Percentiles rank a stretch among this genome's conserved stretches.
Conservation (phyloP, 1,140 invertebrate genomes). For the Trichonephila clavata region DNA sequence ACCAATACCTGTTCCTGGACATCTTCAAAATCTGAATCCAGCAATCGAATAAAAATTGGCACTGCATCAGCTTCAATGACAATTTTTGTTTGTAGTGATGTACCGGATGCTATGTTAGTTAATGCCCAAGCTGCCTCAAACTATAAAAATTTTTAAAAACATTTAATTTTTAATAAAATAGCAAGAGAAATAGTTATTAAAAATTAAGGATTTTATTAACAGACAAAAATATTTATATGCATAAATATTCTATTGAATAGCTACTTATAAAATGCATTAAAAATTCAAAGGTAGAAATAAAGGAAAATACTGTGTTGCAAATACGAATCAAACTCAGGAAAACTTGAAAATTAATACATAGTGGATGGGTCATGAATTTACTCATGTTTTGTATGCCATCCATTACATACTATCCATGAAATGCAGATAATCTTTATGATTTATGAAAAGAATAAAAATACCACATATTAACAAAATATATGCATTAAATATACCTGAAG, state of each 20-base stretch:
- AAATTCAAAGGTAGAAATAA: too few relatives aligned
- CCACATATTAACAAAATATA: neutral
- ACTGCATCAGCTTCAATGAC: conserved; percentile 97
- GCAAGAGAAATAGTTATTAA: too few relatives aligned
- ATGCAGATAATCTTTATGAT: neutral
- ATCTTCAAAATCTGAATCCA: conserved; percentile 92
- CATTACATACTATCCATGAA: too few relatives aligned
- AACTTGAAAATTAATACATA: neutral
- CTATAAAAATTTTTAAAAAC: conserved; percentile 82
- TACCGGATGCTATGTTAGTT: conserved; percentile 99
- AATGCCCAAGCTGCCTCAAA: conserved; percentile 99
- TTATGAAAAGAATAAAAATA: neutral
- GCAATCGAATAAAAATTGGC: conserved; percentile 92
- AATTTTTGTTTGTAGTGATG: conserved; percentile 93
- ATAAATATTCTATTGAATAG: too few relatives aligned
- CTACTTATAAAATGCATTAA: too few relatives aligned
- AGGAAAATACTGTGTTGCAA: neutral
- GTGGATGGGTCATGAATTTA: too few relatives aligned
- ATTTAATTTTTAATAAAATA: neutral
- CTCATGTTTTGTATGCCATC: too few relatives aligned
- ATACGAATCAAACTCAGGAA: neutral
- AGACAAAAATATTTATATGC: too few relatives aligned
- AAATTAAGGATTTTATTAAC: too few relatives aligned
- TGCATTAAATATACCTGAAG: conserved; percentile 86
- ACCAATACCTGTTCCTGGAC: conserved; percentile 89